Conservation (phyloP, 2,113 vertebrate genomes). For the Caracal caracal region DNA sequence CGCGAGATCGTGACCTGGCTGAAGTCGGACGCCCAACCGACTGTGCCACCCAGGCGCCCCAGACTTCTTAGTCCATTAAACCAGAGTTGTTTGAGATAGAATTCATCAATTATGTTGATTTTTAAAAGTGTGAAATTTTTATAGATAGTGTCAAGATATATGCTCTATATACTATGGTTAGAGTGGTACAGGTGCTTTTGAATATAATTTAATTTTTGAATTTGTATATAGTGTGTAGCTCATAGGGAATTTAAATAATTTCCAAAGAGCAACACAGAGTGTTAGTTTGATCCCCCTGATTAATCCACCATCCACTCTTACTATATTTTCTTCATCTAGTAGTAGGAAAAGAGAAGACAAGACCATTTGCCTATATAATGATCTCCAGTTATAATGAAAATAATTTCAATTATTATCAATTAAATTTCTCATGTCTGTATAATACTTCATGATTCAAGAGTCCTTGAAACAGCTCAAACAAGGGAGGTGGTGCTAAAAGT, state of each 20-base stretch:
- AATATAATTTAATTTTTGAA: slow-evolving; percentile 24
- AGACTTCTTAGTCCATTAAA: slow-evolving; percentile 18
- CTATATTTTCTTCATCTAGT: not conserved
- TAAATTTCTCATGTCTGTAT: not conserved
- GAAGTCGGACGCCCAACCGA: too few relatives aligned
- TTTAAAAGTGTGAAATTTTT: slow-evolving; percentile 35
- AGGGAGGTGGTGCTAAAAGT: not conserved
- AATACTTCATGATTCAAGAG: not conserved
- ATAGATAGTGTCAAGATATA: not conserved
- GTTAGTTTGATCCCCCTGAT: not conserved
- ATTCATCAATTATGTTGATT: slow-evolving; percentile 27
- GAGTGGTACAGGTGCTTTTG: not conserved
- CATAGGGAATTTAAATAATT: not conserved
- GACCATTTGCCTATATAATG: not conserved
- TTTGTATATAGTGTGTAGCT: not conserved
- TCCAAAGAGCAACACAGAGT: not conserved
- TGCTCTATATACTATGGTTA: not conserved
- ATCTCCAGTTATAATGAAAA: not conserved
- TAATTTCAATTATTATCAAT: not conserved
- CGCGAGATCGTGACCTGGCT: too few relatives aligned
- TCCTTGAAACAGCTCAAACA: not conserved
- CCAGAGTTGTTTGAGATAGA: not conserved
- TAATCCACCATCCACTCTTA: not conserved
- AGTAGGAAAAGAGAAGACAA: not conserved
- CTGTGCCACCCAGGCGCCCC: too few relatives aligned